These are phyloP conservation scores for Andrena trimmerana DNA, from an alignment of 2,888 invertebrate genomes.

Conservation along the genomic window DNA sequence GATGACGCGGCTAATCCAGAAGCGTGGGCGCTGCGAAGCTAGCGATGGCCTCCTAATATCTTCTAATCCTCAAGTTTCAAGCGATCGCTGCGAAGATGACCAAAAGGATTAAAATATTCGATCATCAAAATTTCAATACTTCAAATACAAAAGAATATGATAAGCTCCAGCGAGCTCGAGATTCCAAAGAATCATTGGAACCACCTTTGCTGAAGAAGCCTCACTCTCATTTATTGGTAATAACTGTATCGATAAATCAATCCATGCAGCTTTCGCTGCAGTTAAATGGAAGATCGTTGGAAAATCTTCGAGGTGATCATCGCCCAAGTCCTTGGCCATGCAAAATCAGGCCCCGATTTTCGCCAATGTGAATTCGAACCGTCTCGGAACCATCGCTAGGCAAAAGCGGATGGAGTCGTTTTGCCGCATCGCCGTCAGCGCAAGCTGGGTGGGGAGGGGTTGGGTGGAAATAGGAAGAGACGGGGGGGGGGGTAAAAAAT, in stretches of 20 bases:
- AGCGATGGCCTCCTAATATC: slow-evolving; percentile 3
- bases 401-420: slow-evolving; percentile 19
- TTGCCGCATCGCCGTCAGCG: slow-evolving; percentile 13
- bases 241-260: not conserved
- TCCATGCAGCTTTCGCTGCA: no score
- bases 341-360: not conserved
- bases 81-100: not conserved
- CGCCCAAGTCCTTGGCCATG: no score
- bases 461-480: slow-evolving; percentile 7
- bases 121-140: not conserved
- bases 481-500: slow-evolving; percentile 52
- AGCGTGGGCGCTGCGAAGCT: slow-evolving; percentile 20
- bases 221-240: not conserved
- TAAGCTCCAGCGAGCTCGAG: not conserved
- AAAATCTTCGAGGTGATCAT: no score
- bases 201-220: not conserved
- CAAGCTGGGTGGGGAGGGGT: not conserved
- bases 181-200: not conserved
- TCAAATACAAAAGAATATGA: not conserved
- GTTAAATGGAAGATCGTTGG: no score
- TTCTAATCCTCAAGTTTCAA: not conserved
- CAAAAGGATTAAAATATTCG: not conserved
- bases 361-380: not conserved
- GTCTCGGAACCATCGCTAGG: slow-evolving; percentile 6
- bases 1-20: slow-evolving; percentile 15